Percentiles rank a stretch among this genome's conserved stretches.
Evolutionary conservation across 2,113 vertebrate genomes (phyloP).

Genomic region (Struthidea cinerea): DNA sequence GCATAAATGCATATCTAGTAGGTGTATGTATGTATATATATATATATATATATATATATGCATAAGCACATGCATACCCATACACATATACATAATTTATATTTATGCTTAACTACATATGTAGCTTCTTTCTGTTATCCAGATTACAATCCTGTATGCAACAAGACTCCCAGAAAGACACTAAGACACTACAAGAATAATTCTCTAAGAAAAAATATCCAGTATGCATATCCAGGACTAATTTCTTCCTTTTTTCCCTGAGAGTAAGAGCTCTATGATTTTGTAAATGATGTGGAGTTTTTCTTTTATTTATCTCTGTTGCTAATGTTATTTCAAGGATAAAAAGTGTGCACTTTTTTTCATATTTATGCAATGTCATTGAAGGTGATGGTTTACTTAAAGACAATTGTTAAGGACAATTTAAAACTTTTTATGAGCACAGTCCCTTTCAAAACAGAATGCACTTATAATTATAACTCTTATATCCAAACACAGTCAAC

Average conservation of each 20-base stretch:
- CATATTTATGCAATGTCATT: neutral
- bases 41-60: no score
- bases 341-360: neutral
- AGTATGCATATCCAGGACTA: neutral
- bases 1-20: neutral
- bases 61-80: neutral
- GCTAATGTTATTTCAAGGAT: neutral
- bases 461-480: neutral
- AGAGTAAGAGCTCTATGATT: neutral
- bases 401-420: neutral
- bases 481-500: neutral
- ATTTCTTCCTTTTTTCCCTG: neutral
- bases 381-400: neutral
- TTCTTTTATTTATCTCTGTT: neutral
- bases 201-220: neutral
- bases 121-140: neutral
- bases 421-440: neutral
- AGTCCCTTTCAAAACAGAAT: neutral
- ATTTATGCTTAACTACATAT: neutral
- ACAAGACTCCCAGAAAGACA: neutral
- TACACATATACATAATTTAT: neutral
- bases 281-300: neutral
- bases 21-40: fast-evolving
- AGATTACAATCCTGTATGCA: neutral
- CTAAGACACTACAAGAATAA: neutral